These are phyloP conservation scores for Drosophila birchii DNA, from an alignment of 2,888 invertebrate genomes.

Conservation along the genomic window DNA sequence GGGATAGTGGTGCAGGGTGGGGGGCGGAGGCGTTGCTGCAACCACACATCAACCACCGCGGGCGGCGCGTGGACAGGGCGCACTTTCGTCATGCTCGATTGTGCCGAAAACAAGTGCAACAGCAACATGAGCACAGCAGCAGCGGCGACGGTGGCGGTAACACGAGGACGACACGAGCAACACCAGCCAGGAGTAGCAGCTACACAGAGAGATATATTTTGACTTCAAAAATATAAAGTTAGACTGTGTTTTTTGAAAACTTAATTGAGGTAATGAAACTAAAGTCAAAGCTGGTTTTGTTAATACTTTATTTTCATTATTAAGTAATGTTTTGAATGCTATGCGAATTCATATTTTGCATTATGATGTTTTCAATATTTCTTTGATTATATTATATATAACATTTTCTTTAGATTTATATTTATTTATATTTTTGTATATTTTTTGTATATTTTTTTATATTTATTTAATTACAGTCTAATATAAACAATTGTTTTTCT, in stretches of 20 bases:
- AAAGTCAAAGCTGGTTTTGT: neutral
- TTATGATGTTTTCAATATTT: too few relatives aligned
- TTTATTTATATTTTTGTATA: too few relatives aligned
- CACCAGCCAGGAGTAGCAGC: constrained; percentile 21
- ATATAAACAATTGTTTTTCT: too few relatives aligned
- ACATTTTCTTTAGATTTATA: too few relatives aligned
- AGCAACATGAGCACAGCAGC: constrained; percentile 41
- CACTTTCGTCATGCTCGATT: constrained; percentile 79
- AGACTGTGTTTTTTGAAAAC: neutral
- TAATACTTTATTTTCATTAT: too few relatives aligned
- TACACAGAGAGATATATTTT: neutral
- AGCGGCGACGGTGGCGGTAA: constrained; percentile 1
- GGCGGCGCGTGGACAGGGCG: constrained; percentile 71
- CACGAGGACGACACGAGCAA: constrained; percentile 14
- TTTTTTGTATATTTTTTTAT: too few relatives aligned
- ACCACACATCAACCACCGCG: constrained; percentile 71
- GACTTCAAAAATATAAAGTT: too few relatives aligned
- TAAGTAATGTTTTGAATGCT: too few relatives aligned
- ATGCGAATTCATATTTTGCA: too few relatives aligned
- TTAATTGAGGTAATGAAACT: neutral
- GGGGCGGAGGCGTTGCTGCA: constrained; percentile 5
- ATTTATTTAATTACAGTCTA: too few relatives aligned
- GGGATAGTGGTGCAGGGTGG: neutral
- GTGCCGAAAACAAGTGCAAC: constrained; percentile 76
- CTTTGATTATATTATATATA: too few relatives aligned